Evolutionary conservation across 2,797 vertebrate genomes (phyloP), one percentile per base, ranked within the genome.

Genomic region (Columba guinea): DNA sequence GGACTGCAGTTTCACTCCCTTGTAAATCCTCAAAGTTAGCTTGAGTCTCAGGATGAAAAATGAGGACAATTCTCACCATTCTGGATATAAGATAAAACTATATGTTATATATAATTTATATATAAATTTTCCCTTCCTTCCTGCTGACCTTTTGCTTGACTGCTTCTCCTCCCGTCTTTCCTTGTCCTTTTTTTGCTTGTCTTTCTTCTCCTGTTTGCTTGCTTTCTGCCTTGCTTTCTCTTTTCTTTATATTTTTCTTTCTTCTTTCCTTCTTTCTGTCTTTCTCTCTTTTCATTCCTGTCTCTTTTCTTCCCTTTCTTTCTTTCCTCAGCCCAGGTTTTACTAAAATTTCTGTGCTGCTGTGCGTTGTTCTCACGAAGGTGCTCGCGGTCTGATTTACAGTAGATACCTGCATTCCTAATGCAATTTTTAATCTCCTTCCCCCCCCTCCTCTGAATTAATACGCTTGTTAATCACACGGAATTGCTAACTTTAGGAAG

Each of bases 401-500:
- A 89, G 84, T 41, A 81, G 65, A 49, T 91, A 96, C 91, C 91
- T 94, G 93, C 86, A 91, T 95, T 84, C 91, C 85, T 94, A 95
- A 90, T 95, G 93, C 88, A 94, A 94, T 96, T 96, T 96, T 94
- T 93, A 91, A 44, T 81, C 87, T 93, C 70, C 88, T 92, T 89
- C 52, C 52, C 68, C 59, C 73, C 73, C 48, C 21, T 7, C 22
- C 53, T 88, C 78, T 80, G 85, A 94, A 95, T 97, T 94, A 96
- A 97, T 95, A 81, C 7, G 69, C 89, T 95, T 93, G 89, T 97
- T 97, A 97, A 97, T 97, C 96, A 97, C 90, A 85, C 10, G 65
- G 79, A 95, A 97, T 96, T 83, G 87, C 91, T 96, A 96, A 93
- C 89, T 95, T 95, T 94, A 96, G 94, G 95, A 97, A 94, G 94